These are phyloP conservation scores for Diacarnus erythraeanus DNA, from an alignment of 37 sponge, comb jelly and placozoan genomes.

Conservation along the genomic window DNA sequence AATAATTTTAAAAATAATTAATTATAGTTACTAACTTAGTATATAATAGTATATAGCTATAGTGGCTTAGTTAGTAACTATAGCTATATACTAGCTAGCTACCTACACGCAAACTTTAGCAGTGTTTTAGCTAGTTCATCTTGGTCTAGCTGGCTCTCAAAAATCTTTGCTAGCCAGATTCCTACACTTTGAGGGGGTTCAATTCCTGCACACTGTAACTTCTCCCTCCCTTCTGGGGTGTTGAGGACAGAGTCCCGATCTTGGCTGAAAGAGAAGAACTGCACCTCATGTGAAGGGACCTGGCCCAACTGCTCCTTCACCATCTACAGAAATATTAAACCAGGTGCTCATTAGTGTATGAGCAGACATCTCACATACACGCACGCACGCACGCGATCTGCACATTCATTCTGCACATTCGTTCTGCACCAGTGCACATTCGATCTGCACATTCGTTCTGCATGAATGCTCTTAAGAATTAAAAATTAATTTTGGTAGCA, in stretches of 20 bases:
- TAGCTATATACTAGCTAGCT: no score
- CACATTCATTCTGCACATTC: no score
- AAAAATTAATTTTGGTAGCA: no score
- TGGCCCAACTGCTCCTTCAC: background rate
- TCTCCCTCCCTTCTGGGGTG: constrained; percentile 8
- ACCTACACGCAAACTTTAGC: background rate
- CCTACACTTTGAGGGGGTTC: constrained; percentile 4
- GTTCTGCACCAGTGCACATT: no score
- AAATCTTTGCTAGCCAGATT: constrained; percentile 5
- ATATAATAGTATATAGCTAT: background rate
- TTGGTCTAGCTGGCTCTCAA: background rate
- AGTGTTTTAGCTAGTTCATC: background rate
- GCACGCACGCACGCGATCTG: no score
- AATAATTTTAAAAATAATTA: no score
- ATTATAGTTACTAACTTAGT: no score
- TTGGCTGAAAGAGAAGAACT: constrained; percentile 20
- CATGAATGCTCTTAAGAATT: no score
- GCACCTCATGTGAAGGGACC: background rate
- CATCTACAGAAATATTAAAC: background rate
- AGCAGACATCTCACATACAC: no score
- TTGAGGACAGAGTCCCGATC: constrained; percentile 20
- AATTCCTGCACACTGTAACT: constrained; percentile 1
- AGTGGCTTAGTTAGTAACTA: background rate
- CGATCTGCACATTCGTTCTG: no score
- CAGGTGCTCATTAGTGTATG: no score